phyloP scores from a whole-genome alignment of 2,113 vertebrate species.

The Gallinago undulata region DNA sequence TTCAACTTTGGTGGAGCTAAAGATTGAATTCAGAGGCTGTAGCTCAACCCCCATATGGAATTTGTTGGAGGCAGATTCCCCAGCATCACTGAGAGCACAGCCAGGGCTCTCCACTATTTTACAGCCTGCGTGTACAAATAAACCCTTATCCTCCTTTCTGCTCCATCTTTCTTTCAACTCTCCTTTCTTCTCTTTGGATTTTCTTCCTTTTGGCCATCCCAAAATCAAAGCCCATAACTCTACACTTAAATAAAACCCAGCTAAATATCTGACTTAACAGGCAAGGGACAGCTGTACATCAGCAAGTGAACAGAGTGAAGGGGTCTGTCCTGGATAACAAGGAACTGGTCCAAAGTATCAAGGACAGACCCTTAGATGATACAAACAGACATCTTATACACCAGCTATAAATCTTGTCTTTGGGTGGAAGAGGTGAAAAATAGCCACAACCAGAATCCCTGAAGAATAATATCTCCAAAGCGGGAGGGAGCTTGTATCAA shows the following conservation, averaged over 20 bases:
- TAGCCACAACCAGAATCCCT: neutral
- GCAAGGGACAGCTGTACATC: neutral
- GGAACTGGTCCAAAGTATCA: neutral
- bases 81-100: neutral
- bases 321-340: neutral
- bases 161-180: neutral
- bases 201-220: neutral
- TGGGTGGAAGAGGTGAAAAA: neutral
- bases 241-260: neutral
- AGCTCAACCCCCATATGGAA: neutral
- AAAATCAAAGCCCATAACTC: neutral
- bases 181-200: neutral
- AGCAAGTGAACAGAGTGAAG: neutral
- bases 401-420: neutral
- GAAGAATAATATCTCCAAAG: neutral
- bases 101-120: neutral
- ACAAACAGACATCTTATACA: neutral
- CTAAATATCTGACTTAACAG: neutral
- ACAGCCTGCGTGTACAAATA: neutral
- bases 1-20: neutral
- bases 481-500: neutral
- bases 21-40: neutral
- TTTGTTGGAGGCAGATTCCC: neutral
- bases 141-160: neutral
- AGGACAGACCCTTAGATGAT: neutral